A percentile compares a stretch with the other conserved stretches of the same genome.
Evolutionary conservation across 2,113 vertebrate genomes (phyloP).

Genomic region (Plectropomus leopardus): DNA sequence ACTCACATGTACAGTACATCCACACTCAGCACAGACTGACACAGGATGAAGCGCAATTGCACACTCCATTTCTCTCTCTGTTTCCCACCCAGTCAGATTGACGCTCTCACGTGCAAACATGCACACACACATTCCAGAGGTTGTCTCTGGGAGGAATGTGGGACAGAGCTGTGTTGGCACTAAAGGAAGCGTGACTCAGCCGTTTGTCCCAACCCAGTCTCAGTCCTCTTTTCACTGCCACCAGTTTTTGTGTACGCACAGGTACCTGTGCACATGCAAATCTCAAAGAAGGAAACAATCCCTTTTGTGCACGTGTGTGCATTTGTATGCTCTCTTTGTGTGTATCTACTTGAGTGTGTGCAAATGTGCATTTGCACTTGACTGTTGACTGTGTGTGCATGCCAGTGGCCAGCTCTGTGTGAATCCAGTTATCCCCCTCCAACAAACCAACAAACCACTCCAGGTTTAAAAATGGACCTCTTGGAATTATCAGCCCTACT

Average conservation of each 20-base stretch:
- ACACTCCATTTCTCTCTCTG: background rate
- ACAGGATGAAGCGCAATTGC: background rate
- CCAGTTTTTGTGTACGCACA: background rate
- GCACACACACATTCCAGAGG: slow-evolving; percentile 81
- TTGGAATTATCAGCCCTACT: slow-evolving; percentile 85
- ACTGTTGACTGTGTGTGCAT: slow-evolving; percentile 46
- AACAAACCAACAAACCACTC: slow-evolving; percentile 80
- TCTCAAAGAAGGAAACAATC: slow-evolving; percentile 23
- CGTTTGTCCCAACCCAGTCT: slow-evolving; percentile 72
- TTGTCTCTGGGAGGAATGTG: slow-evolving; percentile 80
- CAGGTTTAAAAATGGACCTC: slow-evolving; percentile 84
- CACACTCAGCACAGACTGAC: background rate
- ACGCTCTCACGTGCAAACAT: slow-evolving; percentile 64
- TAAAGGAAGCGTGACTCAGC: slow-evolving; percentile 81
- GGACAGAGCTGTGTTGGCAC: slow-evolving; percentile 73
- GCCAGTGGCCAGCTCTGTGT: slow-evolving; percentile 72
- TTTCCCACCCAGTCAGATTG: slow-evolving; percentile 52
- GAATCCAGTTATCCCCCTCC: slow-evolving; percentile 79
- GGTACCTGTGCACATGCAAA: slow-evolving; percentile 8
- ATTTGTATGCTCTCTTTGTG: background rate
- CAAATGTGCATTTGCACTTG: slow-evolving; percentile 28
- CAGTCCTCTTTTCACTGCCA: slow-evolving; percentile 37
- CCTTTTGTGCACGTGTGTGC: background rate
- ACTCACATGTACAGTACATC: background rate
- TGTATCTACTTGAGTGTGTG: slow-evolving; percentile 10